Percentiles rank a stretch among this genome's conserved stretches.
Evolutionary conservation across 2,888 invertebrate species (phyloP).

Genomic region (Steromphala cineraria): DNA sequence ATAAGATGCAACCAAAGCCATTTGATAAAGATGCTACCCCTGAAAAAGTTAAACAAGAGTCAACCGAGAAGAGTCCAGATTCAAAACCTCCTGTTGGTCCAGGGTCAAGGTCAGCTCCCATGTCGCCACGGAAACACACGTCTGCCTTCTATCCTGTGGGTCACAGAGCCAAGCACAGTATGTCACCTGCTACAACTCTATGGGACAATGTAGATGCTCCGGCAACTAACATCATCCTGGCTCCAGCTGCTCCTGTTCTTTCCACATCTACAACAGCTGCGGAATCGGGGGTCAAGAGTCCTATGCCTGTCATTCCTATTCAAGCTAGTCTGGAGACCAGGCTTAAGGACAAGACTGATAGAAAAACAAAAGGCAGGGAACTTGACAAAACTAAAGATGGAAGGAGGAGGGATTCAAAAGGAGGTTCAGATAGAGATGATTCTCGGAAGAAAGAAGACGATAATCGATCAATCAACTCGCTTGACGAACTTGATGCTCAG

Average conservation of each 20-base stretch:
- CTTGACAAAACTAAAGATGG: neutral
- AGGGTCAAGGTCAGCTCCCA: neutral
- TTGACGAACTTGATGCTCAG: constrained; percentile 42
- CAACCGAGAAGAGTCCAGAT: neutral
- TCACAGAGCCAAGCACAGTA: constrained; percentile 54
- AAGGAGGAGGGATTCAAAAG: neutral
- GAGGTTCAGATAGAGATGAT: neutral
- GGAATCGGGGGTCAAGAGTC: neutral
- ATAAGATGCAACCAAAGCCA: too few species aligned
- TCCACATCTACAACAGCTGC: constrained; percentile 7
- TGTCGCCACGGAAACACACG: constrained; percentile 28
- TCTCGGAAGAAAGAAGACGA: constrained; percentile 27
- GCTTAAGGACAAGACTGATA: neutral
- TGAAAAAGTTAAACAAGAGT: neutral
- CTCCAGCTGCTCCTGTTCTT: constrained; percentile 53
- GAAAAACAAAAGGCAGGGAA: neutral
- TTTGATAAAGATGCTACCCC: neutral
- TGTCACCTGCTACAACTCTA: constrained; percentile 70
- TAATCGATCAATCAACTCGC: constrained; percentile 39
- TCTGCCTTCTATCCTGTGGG: constrained; percentile 56
- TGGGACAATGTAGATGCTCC: constrained; percentile 66
- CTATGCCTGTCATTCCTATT: neutral
- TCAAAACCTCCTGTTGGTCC: neutral
- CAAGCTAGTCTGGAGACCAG: neutral
- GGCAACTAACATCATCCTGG: constrained; percentile 55